Evolutionary conservation across 2,113 vertebrate genomes (phyloP), one percentile per base, ranked within the genome.

Genomic region (Eurystomus gularis): DNA sequence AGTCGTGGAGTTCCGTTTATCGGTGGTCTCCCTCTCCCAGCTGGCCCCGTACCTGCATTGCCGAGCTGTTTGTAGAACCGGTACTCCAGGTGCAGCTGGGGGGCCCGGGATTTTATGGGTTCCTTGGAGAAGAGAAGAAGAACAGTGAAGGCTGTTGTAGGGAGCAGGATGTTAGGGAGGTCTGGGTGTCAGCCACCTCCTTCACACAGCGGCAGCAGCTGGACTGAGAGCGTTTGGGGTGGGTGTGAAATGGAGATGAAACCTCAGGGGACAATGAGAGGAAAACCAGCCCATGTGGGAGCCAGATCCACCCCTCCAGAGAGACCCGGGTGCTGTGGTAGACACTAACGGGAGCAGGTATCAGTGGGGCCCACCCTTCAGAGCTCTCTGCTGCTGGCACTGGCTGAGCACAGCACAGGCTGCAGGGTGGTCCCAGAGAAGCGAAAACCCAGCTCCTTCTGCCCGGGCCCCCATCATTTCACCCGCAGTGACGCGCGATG

Each of bases 11-110:
- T 51, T 58, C 15, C 28, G 17, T 57, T 42, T 16, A 23, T 3
- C 58, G 79, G 57, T 42, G 76, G 39, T 20, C 54, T 61, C 75
- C 79, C 78, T 29, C 17, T 26, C 62, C 52, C 16, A 33, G 73
- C 37, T 21, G 10, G 21, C 55, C 82, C 75, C 39, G 1, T 98
- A 99, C 99, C 99, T 98, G 99, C 98, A 94, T 98, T 98, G 97
- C 99, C 99, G 77, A 99, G 98, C 98, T 99, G 99, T 97, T 99
- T 99, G 98, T 99, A 99, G 98, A 99, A 99, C 78, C 99, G 98
- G 95, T 99, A 99, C 94, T 99, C 99, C 98, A 99, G 98, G 97
- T 99, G 99, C 87, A 99, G 98, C 97, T 99, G 99, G 1, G 99
- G 99, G 13, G 99, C 99, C 91, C 99, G 98, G 71, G 99, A 99